Base-by-base conservation (phyloP, 2,797 vertebrate genomes). In the Clarias laeviceps region DNA sequence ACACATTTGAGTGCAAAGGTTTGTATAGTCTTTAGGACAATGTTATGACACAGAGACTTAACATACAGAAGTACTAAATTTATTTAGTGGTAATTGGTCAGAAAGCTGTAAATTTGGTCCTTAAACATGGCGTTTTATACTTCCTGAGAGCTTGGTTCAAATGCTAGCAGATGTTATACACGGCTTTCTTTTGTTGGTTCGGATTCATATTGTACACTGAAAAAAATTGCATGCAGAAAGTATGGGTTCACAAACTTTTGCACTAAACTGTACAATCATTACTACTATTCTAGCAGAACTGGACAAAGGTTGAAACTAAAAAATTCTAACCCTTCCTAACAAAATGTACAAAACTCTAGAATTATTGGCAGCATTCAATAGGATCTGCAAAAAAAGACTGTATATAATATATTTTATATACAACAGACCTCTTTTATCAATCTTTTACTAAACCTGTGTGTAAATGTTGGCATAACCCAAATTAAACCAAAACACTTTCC, bases 1-100 rank as follows among this genome's bases (percentile, higher is more conserved):
- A 61, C 6, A 59, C 57, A 61, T 4, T n/a, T 24, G 14, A 79
- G 32, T 62, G 32, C 32, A 79, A 62, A 62, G 9, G 32, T 37
- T 32, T 61, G 56, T 11, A 32, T 22, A 34, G 54, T 8, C 27
- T 77, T 50, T 22, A 18, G 4, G 27, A 22, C 15, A 17, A 56
- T 56, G 70, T 29, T 20, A 80, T 29, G 57, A 84, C 24, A 56
- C 82, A 65, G 9, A 54, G 34, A 64, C 79, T 64, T 64, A 40
- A 29, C 24, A 84, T 64, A 45, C 24, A 29, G 15, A 18, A 64
- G 27, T 3, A 24, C 37, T 2, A 15, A 7, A n/a, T 80, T 62
- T 62, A 40, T 9, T 62, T 80, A 40, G 20, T n/a, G 18, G 29
- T 34, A 22, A 57, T 22, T 32, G 0, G 3, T 32, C 2, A 76